phyloP scores from a whole-genome alignment of 2,888 invertebrate genomes.

The Volucella bombylans region DNA sequence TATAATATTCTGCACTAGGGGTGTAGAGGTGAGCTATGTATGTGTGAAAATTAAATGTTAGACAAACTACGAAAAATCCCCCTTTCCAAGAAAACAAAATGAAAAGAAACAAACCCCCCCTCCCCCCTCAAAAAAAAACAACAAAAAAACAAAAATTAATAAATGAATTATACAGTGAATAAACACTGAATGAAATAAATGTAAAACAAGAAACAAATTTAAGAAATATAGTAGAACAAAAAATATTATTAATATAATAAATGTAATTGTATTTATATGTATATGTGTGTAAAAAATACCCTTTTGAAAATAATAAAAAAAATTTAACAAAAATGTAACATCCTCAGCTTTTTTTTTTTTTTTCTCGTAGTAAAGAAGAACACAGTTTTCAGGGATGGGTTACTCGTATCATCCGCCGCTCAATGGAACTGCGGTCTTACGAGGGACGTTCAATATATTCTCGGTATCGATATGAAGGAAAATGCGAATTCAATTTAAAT shows the following conservation, averaged over 20 bases:
- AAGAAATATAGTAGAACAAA: conserved; percentile 63
- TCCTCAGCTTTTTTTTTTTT: too few relatives aligned
- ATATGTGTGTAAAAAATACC: conserved; percentile 72
- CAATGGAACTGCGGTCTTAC: too few relatives aligned
- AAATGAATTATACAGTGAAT: background rate
- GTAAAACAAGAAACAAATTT: conserved; percentile 44
- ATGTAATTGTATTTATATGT: conserved; percentile 73
- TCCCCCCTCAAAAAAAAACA: conserved; percentile 23
- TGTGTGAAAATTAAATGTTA: conserved; percentile 65
- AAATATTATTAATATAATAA: conserved; percentile 69
- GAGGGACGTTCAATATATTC: too few relatives aligned
- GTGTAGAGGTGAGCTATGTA: conserved; percentile 51
- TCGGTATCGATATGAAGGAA: too few relatives aligned
- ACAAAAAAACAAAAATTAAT: conserved; percentile 3
- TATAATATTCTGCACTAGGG: conserved; percentile 46
- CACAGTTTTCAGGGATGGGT: too few relatives aligned
- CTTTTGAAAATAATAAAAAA: conserved; percentile 70
- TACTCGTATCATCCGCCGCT: too few relatives aligned
- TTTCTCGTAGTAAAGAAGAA: too few relatives aligned
- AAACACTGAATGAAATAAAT: conserved; percentile 44
- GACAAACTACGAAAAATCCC: conserved; percentile 55
- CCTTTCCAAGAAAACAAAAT: background rate
- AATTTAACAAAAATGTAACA: conserved; percentile 42
- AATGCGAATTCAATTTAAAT: too few relatives aligned
- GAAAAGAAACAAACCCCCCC: conserved; percentile 1